Evolutionary conservation across 2,888 invertebrate species (phyloP).

Genomic region (Tiliacea citrago): DNA sequence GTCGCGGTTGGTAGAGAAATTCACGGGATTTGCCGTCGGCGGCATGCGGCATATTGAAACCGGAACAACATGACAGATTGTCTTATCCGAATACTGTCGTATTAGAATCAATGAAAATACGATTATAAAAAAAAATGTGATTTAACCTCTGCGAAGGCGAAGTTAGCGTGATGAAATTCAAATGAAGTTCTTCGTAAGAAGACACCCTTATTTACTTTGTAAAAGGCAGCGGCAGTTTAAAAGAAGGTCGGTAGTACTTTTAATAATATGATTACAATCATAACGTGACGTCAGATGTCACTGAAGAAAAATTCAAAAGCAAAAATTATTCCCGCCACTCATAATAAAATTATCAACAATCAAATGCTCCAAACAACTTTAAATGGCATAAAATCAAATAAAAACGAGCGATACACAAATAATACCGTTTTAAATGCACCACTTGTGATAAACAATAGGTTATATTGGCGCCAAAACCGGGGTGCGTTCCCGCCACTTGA

Average conservation of each 20-base stretch:
- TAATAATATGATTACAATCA: not conserved
- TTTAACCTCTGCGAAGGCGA: not conserved
- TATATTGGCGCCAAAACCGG: conserved; percentile 80
- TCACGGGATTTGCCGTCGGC: conserved; percentile 17
- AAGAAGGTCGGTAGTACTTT: not conserved
- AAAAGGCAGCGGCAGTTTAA: not conserved
- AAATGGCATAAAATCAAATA: conserved; percentile 81
- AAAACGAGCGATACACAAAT: conserved; percentile 80
- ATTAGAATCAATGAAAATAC: not conserved
- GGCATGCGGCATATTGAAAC: not conserved
- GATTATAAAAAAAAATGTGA: not conserved
- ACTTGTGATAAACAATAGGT: conserved; percentile 85
- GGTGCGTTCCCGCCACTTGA: conserved; percentile 77
- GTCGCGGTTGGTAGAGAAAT: not conserved
- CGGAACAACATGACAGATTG: not conserved
- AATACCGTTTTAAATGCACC: conserved; percentile 82
- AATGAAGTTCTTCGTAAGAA: not conserved
- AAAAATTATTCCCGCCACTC: conserved; percentile 31
- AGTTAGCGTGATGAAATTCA: too few relatives aligned
- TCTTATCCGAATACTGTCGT: not conserved
- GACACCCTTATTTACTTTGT: not conserved
- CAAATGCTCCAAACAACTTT: conserved; percentile 53
- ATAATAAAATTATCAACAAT: conserved; percentile 53
- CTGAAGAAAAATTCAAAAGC: conserved; percentile 35
- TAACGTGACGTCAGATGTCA: conserved; percentile 24